These are phyloP conservation scores for Acrobasis consociella DNA, from an alignment of 2,888 invertebrate genomes.

Conservation along the genomic window DNA sequence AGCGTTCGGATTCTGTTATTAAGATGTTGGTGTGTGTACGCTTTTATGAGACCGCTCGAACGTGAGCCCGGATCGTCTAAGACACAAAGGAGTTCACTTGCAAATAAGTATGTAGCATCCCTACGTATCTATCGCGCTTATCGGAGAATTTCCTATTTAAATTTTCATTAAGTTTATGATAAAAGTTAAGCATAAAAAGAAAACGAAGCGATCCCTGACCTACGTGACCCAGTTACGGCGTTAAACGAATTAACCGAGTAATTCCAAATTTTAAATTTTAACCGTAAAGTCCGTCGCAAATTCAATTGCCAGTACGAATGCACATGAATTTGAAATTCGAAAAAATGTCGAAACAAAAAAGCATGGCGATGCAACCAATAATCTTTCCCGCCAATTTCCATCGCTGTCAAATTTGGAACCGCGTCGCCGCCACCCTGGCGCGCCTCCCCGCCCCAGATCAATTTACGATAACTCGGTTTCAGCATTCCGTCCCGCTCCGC, in stretches of 20 bases:
- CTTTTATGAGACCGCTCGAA: constrained; percentile 61
- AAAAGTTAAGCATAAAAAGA: constrained; percentile 33
- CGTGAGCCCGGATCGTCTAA: constrained; percentile 50
- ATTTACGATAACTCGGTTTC: constrained; percentile 80
- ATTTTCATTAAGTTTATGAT: constrained; percentile 7
- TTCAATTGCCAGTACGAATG: constrained; percentile 33
- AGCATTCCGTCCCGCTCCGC: constrained; percentile 76
- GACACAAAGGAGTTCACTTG: constrained; percentile 50
- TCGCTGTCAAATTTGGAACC: constrained; percentile 81
- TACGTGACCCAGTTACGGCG: constrained; percentile 55
- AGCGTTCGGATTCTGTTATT: constrained; percentile 80
- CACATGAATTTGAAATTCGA: constrained; percentile 38
- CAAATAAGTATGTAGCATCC: constrained; percentile 35
- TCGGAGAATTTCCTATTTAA: constrained; percentile 20
- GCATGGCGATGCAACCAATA: constrained; percentile 64
- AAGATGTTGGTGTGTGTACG: constrained; percentile 75
- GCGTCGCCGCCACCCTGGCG: constrained; percentile 53
- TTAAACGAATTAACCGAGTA: constrained; percentile 32
- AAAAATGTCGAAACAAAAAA: constrained; percentile 45
- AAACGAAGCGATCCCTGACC: constrained; percentile 54
- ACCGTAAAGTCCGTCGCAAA: constrained; percentile 30
- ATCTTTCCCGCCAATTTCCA: constrained; percentile 82
- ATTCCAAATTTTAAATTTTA: constrained; percentile 32
- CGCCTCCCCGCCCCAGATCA: constrained; percentile 72
- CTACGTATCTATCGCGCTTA: constrained; percentile 37